Percentiles rank a stretch among this genome's conserved stretches.
These are phyloP conservation scores for Ptychobarbus kaznakovi DNA, from an alignment of 2,797 vertebrate species.

Conservation along the genomic window DNA sequence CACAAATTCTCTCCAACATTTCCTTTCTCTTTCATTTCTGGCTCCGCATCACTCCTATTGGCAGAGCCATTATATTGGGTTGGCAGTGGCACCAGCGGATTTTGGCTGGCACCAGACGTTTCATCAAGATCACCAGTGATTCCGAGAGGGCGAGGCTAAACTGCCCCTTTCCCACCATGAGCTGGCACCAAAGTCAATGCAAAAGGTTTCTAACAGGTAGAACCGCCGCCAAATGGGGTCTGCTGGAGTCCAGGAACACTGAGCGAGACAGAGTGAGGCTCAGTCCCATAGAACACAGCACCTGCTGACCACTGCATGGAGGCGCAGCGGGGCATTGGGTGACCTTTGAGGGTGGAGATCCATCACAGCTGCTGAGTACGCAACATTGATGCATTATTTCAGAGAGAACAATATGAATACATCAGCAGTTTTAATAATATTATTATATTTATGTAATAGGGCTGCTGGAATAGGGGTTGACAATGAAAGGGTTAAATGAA, in stretches of 20 bases:
- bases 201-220: slow-evolving; percentile 37
- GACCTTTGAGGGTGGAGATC: slow-evolving; percentile 54
- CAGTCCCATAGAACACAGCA: slow-evolving; percentile 40
- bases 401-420: neutral
- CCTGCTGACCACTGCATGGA: slow-evolving; percentile 35
- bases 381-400: slow-evolving; percentile 22
- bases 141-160: slow-evolving; percentile 56
- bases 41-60: slow-evolving; percentile 50
- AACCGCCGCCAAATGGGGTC: slow-evolving; percentile 53
- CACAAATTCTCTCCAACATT: slow-evolving; percentile 24
- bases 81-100: slow-evolving; percentile 40
- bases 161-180: slow-evolving; percentile 54
- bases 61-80: slow-evolving; percentile 30
- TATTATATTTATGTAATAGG: neutral
- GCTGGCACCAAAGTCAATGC: slow-evolving; percentile 37
- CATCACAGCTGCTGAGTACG: slow-evolving; percentile 45
- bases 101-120: slow-evolving; percentile 54
- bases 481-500: neutral
- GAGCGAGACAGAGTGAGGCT: slow-evolving; percentile 35
- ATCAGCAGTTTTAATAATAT: slow-evolving; percentile 2
- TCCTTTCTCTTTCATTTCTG: slow-evolving; percentile 43
- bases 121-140: slow-evolving; percentile 55
- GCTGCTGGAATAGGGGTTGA: neutral
- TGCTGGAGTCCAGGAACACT: slow-evolving; percentile 39
- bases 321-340: slow-evolving; percentile 36